phyloP scores from a whole-genome alignment of 1,140 invertebrate genomes.

The Idris sp. region DNA sequence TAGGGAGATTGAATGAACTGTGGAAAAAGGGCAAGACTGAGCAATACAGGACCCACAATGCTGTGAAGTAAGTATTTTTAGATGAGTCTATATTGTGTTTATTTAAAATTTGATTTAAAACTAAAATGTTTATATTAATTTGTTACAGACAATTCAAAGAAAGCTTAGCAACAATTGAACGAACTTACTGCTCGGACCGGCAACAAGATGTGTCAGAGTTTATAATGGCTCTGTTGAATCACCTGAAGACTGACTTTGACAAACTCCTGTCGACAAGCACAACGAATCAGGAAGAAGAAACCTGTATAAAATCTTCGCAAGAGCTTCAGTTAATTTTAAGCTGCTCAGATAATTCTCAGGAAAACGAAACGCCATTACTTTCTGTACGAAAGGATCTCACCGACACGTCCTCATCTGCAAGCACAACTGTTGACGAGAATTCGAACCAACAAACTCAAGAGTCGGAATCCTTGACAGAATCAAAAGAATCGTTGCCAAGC shows the following conservation, averaged over 20 bases:
- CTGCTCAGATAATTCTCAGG: no score
- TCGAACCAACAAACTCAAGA: no score
- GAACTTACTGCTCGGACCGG: constrained; percentile 67
- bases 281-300: constrained; percentile 61
- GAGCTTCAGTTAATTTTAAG: no score
- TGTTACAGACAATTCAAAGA: constrained; percentile 67
- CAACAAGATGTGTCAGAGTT: constrained; percentile 74
- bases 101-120: no score
- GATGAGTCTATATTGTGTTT: neutral
- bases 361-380: no score
- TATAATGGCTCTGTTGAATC: constrained; percentile 71
- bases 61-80: constrained; percentile 62
- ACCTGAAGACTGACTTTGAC: constrained; percentile 67
- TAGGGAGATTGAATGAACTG: constrained; percentile 59
- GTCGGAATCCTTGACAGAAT: no score
- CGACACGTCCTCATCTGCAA: constrained; percentile 24
- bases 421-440: constrained; percentile 7
- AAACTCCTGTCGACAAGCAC: constrained; percentile 40
- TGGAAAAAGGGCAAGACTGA: constrained; percentile 65
- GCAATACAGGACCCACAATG: constrained; percentile 60
- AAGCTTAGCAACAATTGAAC: constrained; percentile 63
- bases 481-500: no score
- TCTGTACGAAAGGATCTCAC: constrained; percentile 16
- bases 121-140: neutral
- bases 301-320: constrained; percentile 60